These are phyloP conservation scores for Luperina testacea DNA, from an alignment of 2,888 invertebrate species.

Conservation along the genomic window DNA sequence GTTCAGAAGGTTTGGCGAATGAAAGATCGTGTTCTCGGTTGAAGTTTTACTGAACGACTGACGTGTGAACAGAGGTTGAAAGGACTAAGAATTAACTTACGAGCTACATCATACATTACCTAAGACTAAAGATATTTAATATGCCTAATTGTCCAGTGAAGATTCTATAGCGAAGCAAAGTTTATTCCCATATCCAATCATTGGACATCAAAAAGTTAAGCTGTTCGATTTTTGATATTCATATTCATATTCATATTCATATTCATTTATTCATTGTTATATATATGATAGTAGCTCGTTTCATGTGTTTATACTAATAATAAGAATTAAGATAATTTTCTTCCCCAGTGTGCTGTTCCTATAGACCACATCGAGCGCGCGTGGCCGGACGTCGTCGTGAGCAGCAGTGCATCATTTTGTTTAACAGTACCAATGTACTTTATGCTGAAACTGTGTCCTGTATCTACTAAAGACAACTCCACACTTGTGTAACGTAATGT, in stretches of 20 bases:
- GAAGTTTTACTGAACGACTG: no score
- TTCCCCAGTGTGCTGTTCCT: neutral
- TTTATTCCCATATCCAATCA: neutral
- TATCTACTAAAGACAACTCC: neutral
- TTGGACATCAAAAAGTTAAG: neutral
- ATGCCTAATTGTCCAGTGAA: neutral
- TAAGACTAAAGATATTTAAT: no score
- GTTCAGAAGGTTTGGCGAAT: no score
- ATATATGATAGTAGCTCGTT: no score
- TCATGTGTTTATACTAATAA: neutral
- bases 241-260: no score
- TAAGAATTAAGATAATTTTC: neutral
- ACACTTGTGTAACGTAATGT: no score
- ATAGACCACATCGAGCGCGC: neutral
- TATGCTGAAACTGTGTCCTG: neutral
- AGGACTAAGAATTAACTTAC: no score
- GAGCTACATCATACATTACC: no score
- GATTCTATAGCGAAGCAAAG: neutral
- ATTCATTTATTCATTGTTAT: no score
- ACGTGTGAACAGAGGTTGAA: no score
- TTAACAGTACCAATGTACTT: neutral
- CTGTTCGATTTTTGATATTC: neutral
- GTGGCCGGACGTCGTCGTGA: neutral
- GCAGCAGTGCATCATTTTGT: neutral
- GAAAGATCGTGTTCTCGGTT: no score